phyloP scores from a whole-genome alignment of 2,888 invertebrate species.

The Carterocephalus palaemon region DNA sequence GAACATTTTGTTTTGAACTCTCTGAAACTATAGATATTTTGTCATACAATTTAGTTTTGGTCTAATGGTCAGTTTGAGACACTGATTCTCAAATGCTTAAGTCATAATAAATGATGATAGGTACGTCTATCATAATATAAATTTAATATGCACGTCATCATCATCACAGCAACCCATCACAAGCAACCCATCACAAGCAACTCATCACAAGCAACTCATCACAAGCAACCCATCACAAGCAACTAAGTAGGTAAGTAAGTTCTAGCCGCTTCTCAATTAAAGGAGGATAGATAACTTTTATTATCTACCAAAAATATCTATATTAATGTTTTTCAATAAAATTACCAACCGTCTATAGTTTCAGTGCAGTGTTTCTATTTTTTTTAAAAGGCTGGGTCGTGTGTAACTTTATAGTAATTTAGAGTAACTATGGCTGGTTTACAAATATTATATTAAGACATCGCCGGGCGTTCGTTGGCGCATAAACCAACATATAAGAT shows the following conservation, averaged over 20 bases:
- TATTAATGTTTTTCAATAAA: background rate
- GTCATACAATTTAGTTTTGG: background rate
- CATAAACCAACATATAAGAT: constrained; percentile 29
- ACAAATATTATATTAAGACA: constrained; percentile 29
- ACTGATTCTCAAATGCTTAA: too few relatives aligned
- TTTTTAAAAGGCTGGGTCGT: constrained; percentile 58
- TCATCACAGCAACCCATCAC: too few relatives aligned
- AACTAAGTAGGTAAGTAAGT: too few relatives aligned
- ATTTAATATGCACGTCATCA: too few relatives aligned
- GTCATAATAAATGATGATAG: too few relatives aligned
- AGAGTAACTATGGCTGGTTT: constrained; percentile 30
- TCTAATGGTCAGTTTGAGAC: too few relatives aligned
- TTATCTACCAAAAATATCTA: background rate
- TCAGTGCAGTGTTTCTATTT: constrained; percentile 23
- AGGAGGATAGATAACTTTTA: too few relatives aligned
- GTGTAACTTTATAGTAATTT: constrained; percentile 47
- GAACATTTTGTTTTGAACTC: constrained; percentile 5
- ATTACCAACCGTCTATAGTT: constrained; percentile 26
- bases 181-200: too few relatives aligned
- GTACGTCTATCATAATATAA: too few relatives aligned
- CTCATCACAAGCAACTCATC: too few relatives aligned
- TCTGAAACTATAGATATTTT: constrained; percentile 9
- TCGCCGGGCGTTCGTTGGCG: constrained; percentile 22
- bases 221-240: too few relatives aligned
- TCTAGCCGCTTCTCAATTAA: too few relatives aligned